A percentile compares a stretch with the other conserved stretches of the same genome.
These are phyloP conservation scores for Drosophila bocqueti DNA, from an alignment of 1,140 invertebrate species.

Conservation along the genomic window DNA sequence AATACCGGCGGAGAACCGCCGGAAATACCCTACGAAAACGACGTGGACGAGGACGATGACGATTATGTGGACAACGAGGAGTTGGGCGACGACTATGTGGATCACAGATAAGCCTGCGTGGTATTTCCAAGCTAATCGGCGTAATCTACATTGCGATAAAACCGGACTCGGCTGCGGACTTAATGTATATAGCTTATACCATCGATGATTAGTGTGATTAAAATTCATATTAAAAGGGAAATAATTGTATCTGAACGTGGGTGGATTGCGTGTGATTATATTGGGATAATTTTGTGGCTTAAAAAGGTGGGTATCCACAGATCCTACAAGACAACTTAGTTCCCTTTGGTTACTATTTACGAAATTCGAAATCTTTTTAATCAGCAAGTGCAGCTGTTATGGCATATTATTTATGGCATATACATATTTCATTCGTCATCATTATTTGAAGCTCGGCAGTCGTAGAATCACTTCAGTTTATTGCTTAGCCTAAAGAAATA, in stretches of 20 bases:
- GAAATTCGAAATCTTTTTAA: not conserved
- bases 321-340: not conserved
- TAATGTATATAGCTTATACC: not conserved
- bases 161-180: not conserved
- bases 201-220: conserved; percentile 23
- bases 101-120: conserved; percentile 50
- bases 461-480: not conserved
- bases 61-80: conserved; percentile 14
- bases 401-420: not conserved
- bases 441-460: not conserved
- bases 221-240: conserved; percentile 9
- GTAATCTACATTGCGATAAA: conserved; percentile 7
- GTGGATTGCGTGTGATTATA: not conserved
- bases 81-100: conserved; percentile 61
- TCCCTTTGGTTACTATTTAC: too few relatives aligned
- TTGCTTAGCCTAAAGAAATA: not conserved
- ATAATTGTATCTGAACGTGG: not conserved
- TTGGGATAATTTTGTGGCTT: not conserved
- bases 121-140: conserved; percentile 21
- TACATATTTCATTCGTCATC: not conserved
- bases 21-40: conserved; percentile 61
- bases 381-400: not conserved
- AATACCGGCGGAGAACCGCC: conserved; percentile 57
- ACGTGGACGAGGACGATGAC: conserved; percentile 38
- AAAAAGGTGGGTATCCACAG: not conserved